phyloP scores from a whole-genome alignment of 2,888 invertebrate species.

The Isotomurus palustris region DNA sequence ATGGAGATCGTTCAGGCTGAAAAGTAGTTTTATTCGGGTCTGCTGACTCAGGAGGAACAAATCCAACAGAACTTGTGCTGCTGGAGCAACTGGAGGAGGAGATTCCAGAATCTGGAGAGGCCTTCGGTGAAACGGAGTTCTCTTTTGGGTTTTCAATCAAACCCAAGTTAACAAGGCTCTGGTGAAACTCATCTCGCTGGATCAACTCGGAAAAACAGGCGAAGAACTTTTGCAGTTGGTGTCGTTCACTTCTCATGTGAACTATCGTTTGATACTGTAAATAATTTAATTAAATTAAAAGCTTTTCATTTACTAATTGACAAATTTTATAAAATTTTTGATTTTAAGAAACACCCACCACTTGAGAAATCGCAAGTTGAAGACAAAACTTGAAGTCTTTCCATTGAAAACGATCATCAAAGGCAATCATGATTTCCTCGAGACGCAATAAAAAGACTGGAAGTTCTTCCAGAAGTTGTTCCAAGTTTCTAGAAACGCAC shows the following conservation, averaged over 20 bases:
- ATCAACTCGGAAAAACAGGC: conserved; percentile 58
- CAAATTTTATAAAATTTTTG: neutral
- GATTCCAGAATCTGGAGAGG: neutral
- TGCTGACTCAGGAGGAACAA: too few relatives aligned
- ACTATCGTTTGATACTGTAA: conserved; percentile 43
- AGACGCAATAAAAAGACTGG: conserved; percentile 60
- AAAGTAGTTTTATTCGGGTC: too few relatives aligned
- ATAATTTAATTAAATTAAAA: too few relatives aligned
- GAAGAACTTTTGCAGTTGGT: conserved; percentile 54
- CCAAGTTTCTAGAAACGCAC: conserved; percentile 60
- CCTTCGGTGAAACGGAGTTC: too few relatives aligned
- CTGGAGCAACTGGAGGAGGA: neutral
- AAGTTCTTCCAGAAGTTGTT: conserved; percentile 61
- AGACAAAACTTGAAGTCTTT: conserved; percentile 61
- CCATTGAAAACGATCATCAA: conserved; percentile 62
- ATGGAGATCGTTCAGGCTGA: too few relatives aligned
- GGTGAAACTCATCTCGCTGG: conserved; percentile 60
- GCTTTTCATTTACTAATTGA: neutral
- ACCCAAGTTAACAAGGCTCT: conserved; percentile 57
- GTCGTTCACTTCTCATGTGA: conserved; percentile 49
- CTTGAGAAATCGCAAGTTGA: conserved; percentile 62
- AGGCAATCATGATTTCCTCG: conserved; percentile 60
- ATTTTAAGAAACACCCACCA: conserved; percentile 54
- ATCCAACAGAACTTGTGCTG: too few relatives aligned
- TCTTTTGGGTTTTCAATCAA: conserved; percentile 47